Base-by-base conservation (phyloP, 2,888 invertebrate genomes). In the Ophioninae sp. region DNA sequence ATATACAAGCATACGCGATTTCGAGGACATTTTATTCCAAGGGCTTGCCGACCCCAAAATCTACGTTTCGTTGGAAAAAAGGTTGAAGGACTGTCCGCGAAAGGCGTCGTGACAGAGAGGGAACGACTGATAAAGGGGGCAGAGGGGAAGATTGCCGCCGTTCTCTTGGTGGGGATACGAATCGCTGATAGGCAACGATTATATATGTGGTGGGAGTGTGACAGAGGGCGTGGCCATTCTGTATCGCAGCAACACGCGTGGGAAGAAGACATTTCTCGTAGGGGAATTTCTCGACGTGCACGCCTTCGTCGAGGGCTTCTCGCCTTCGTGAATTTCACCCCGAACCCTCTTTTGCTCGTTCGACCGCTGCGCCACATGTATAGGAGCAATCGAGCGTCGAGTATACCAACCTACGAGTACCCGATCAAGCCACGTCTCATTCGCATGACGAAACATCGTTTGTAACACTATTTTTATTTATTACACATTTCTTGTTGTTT, bases 231-330 rank as follows among this genome's bases (percentile, higher is more conserved):
- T 90, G 87, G 88, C 88, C 79, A 72, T 69, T 5, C 13, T 50
- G 50, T 50, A 50, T 50, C 50, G 50, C 50, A 17, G 50, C 50
- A 59, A 20, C 72, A 61, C 67, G 59, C 87, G 87, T 87, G 88
- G 87, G 87, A 81, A 86, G 89, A 88, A 89, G 88, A 91, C 89
- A 5, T 88, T 89, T 59, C 87, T 88, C 84, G 81, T 72, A 79
- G 88, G 81, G 79, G 82, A 73, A 70, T 73, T 41, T 69, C 62
- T 44, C 65, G 23, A 30, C 23, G 83, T 70, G 68, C 64, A 59
- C 80, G 81, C 85, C 82, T 83, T 70, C 80, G 84, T 79, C 50
- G 50, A 17, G 50, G 17, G 50, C 3, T 50, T 74, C 85, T 85
- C 81, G 84, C 84, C 85, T 81, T 85, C 72, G 62, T 76, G 78